Conservation (phyloP, 1,140 invertebrate species). For the Pachypeltis micranthus region DNA sequence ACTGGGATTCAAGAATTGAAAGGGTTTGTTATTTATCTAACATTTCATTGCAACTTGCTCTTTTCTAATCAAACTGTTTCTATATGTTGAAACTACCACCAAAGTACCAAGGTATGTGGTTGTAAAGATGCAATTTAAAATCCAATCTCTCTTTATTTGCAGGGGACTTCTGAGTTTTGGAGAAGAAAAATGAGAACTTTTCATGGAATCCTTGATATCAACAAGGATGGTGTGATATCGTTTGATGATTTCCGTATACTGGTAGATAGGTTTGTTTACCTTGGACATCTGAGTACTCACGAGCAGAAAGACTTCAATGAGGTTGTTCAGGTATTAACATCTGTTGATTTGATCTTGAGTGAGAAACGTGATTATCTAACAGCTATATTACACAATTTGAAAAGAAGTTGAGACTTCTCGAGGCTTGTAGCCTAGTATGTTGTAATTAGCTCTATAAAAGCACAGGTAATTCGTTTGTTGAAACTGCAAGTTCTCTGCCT, state of each 20-base stretch:
- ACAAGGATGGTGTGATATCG: constrained; percentile 71
- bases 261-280: constrained; percentile 53
- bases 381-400: too few species aligned
- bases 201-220: constrained; percentile 65
- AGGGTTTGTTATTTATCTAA: too few species aligned
- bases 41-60: too few species aligned
- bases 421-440: too few species aligned
- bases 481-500: too few species aligned
- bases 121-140: background rate
- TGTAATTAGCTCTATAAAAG: too few species aligned
- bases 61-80: background rate
- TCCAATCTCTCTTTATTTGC: constrained; percentile 28
- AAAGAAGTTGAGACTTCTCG: too few species aligned
- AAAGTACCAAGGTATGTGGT: background rate
- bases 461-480: too few species aligned
- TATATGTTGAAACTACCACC: background rate
- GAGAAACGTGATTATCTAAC: too few species aligned
- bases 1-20: constrained; percentile 16
- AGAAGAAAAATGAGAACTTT: constrained; percentile 73
- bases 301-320: constrained; percentile 25
- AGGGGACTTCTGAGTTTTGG: constrained; percentile 78
- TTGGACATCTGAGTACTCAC: constrained; percentile 43
- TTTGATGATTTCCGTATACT: constrained; percentile 66
- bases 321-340: constrained; percentile 27
- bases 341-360: too few species aligned